A percentile compares a stretch with the other conserved stretches of the same genome.
Evolutionary conservation across 2,797 vertebrate genomes (phyloP).

Genomic region (Hydrocynus forskahlii): DNA sequence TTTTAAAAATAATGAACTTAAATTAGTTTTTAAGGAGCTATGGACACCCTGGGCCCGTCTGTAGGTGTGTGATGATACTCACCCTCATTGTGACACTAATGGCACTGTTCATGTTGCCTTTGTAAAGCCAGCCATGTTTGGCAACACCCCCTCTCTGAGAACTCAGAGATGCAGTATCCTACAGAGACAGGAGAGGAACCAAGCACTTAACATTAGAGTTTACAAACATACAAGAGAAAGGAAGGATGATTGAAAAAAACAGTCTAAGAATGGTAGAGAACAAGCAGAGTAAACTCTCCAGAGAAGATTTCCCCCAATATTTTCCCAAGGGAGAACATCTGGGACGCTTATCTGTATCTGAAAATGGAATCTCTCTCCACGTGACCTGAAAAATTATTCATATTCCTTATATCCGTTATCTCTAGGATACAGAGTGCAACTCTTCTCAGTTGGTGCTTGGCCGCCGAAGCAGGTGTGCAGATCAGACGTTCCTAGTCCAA

Average conservation of each 20-base stretch:
- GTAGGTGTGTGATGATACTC: constrained; percentile 56
- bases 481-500: not conserved
- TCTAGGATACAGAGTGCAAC: not conserved
- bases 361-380: not conserved
- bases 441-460: not conserved
- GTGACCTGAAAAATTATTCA: not conserved
- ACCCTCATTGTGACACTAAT: constrained; percentile 99
- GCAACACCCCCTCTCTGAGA: constrained; percentile 96
- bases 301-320: not conserved
- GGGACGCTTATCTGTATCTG: not conserved
- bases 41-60: not conserved
- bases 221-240: constrained; percentile 5
- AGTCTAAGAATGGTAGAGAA: not conserved
- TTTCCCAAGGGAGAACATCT: not conserved
- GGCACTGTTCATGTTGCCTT: constrained; percentile 98
- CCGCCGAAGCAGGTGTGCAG: not conserved
- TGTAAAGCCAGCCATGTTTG: constrained; percentile 97
- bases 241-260: not conserved
- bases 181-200: constrained; percentile 36
- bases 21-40: not conserved
- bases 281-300: not conserved
- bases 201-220: not conserved
- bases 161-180: constrained; percentile 93
- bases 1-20: not conserved
- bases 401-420: too few relatives aligned